phyloP scores from a whole-genome alignment of 2,113 vertebrate genomes.

The Typhlomys cinereus region DNA sequence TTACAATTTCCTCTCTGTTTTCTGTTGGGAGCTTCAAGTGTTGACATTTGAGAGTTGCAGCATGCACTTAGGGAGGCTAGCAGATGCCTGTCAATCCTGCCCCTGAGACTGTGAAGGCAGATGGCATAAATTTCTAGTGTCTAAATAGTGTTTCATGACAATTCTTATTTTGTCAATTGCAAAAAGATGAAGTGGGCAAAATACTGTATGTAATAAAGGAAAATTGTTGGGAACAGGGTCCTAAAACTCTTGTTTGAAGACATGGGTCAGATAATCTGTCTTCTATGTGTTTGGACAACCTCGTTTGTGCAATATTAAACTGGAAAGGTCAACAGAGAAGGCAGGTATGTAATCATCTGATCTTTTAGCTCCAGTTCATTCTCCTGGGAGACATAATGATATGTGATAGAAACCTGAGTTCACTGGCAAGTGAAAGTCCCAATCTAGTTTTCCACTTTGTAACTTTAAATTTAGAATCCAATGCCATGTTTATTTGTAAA shows the following conservation, averaged over 20 bases:
- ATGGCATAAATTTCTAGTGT: slow-evolving; percentile 52
- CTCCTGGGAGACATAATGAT: background rate
- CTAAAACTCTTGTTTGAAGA: slow-evolving; percentile 18
- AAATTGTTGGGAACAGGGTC: background rate
- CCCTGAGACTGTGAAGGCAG: slow-evolving; percentile 43
- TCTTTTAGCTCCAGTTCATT: background rate
- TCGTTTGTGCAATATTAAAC: background rate
- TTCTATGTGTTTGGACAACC: background rate
- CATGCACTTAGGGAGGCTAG: slow-evolving; percentile 40
- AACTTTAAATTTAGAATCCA: background rate
- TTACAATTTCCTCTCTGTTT: slow-evolving; percentile 57
- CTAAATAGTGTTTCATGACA: slow-evolving; percentile 53
- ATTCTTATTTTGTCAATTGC: slow-evolving; percentile 44
- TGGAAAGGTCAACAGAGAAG: background rate
- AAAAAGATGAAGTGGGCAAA: background rate
- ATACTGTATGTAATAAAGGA: background rate
- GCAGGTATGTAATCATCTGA: background rate
- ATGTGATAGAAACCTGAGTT: background rate
- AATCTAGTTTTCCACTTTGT: background rate
- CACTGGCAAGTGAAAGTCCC: background rate
- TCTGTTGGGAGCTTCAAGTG: slow-evolving; percentile 47
- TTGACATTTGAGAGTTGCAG: slow-evolving; percentile 67
- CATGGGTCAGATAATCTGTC: background rate
- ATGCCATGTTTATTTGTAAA: background rate
- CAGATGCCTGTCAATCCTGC: slow-evolving; percentile 28